phyloP scores from a whole-genome alignment of 2,797 vertebrate species.

The Anolis apletophallus region DNA sequence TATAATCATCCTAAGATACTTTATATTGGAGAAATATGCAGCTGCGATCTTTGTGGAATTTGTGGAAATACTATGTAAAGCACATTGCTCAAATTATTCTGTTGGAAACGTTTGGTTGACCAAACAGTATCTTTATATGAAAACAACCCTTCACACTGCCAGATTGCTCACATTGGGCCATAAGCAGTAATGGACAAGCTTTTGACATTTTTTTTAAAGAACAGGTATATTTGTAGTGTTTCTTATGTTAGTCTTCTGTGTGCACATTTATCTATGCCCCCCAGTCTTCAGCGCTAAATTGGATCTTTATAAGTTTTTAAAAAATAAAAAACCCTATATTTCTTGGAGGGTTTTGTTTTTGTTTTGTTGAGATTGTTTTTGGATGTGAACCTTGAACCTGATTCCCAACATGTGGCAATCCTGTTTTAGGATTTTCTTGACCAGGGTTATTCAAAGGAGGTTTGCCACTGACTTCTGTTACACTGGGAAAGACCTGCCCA shows the following conservation, averaged over 20 bases:
- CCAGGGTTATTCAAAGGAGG: too few species aligned
- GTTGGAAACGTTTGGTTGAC: not conserved
- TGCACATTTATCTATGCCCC: not conserved
- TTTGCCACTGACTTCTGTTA: too few species aligned
- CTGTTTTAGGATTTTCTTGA: too few species aligned
- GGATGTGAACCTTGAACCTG: too few species aligned
- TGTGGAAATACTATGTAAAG: not conserved
- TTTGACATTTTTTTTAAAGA: not conserved
- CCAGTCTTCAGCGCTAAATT: not conserved
- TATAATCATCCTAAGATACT: not conserved
- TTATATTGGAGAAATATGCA: not conserved
- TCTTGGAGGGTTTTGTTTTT: too few species aligned
- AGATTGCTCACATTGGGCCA: not conserved
- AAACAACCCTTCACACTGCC: not conserved
- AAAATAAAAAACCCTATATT: not conserved
- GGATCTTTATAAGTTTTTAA: not conserved
- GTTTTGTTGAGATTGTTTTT: too few species aligned
- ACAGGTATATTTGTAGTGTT: not conserved
- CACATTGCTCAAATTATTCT: not conserved
- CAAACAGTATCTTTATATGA: not conserved
- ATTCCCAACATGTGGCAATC: too few species aligned
- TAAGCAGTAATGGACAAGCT: not conserved
- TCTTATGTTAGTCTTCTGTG: not conserved
- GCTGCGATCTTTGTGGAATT: not conserved
- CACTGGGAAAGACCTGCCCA: too few species aligned